phyloP scores from a whole-genome alignment of 2,113 vertebrate genomes.

The Lynx canadensis region DNA sequence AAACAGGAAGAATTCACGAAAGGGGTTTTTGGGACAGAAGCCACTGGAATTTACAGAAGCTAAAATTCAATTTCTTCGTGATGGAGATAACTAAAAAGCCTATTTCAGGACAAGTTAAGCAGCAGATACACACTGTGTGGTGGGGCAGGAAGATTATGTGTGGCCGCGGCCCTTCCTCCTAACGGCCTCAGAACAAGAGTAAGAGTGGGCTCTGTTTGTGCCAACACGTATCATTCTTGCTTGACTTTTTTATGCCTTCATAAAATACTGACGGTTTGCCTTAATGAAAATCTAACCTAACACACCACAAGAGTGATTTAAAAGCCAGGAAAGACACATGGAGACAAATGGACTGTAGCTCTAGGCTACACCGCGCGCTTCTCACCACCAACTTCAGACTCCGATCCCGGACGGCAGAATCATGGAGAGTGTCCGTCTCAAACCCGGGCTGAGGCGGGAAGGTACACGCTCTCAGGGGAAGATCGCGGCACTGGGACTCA shows the following conservation, averaged over 20 bases:
- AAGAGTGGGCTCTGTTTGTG: neutral
- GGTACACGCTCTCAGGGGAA: neutral
- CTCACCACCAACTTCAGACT: neutral
- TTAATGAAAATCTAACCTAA: constrained; percentile 59
- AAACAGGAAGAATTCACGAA: constrained; percentile 39
- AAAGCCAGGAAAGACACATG: neutral
- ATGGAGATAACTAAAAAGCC: constrained; percentile 10
- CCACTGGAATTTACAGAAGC: constrained; percentile 25
- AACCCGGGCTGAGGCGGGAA: neutral
- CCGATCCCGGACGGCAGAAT: neutral
- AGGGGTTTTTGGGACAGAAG: constrained; percentile 48
- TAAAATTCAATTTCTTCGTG: constrained; percentile 38
- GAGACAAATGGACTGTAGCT: constrained; percentile 11
- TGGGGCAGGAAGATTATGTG: neutral
- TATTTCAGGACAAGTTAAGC: neutral
- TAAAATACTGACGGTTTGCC: constrained; percentile 59
- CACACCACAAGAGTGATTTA: constrained; percentile 38
- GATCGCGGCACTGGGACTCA: neutral
- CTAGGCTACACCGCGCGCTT: accelerated
- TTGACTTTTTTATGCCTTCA: constrained; percentile 68
- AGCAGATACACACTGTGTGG: neutral
- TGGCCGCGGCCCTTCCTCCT: constrained; percentile 19
- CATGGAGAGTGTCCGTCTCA: neutral
- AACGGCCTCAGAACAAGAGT: neutral
- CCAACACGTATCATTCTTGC: constrained; percentile 41